phyloP scores from a whole-genome alignment of 2,113 vertebrate genomes.

The Andinoacara biseriatus region DNA sequence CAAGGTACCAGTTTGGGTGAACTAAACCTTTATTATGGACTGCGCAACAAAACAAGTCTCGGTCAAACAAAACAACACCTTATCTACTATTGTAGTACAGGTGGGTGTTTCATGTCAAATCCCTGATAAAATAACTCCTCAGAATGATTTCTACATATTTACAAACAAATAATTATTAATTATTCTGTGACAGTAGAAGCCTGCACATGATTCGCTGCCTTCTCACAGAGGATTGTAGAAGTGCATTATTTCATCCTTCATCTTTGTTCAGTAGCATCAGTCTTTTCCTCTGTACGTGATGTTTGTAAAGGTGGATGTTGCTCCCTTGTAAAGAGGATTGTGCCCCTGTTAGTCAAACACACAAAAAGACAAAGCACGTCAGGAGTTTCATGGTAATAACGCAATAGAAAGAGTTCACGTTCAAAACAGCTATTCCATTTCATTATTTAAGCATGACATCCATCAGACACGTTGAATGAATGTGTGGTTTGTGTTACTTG shows the following conservation, averaged over 20 bases:
- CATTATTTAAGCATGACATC: neutral
- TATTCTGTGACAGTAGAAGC: constrained; percentile 75
- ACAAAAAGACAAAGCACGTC: neutral
- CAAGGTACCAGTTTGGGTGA: neutral
- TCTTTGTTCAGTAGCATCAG: constrained; percentile 60
- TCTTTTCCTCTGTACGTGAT: constrained; percentile 92
- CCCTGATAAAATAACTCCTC: constrained; percentile 52
- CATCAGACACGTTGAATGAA: neutral
- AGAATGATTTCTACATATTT: constrained; percentile 78
- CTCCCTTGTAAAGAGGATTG: constrained; percentile 95
- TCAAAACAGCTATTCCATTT: neutral
- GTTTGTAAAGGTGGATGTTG: constrained; percentile 97
- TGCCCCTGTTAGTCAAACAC: constrained; percentile 81
- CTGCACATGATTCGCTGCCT: constrained; percentile 70
- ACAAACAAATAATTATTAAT: constrained; percentile 73
- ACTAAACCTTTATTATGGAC: constrained; percentile 33
- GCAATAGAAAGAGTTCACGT: neutral
- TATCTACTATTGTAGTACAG: constrained; percentile 10
- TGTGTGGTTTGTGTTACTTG: constrained; percentile 7
- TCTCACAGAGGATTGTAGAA: constrained; percentile 38
- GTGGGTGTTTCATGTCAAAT: constrained; percentile 26
- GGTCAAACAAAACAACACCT: constrained; percentile 33
- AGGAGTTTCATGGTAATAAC: constrained; percentile 3
- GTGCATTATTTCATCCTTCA: constrained; percentile 34
- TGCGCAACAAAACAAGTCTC: constrained; percentile 19